Evolutionary conservation across 2,797 vertebrate species (phyloP).

Genomic region (Tarsius wallacei): DNA sequence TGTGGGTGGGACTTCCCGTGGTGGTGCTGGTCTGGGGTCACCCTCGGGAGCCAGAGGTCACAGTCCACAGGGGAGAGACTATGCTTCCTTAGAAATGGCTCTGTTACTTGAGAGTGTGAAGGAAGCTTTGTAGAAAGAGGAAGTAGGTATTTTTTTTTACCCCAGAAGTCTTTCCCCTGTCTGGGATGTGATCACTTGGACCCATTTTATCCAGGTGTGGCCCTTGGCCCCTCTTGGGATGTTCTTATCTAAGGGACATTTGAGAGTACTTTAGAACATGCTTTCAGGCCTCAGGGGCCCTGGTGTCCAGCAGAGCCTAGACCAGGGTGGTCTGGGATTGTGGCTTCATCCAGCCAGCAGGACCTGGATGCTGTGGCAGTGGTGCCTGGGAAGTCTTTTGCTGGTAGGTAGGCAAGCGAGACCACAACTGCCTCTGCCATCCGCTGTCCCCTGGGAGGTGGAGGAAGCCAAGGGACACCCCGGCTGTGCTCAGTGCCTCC

Average conservation of each 20-base stretch:
- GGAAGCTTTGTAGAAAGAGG: background rate
- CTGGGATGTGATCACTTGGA: background rate
- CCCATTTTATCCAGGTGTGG: background rate
- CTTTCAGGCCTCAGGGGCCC: background rate
- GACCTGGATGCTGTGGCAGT: accelerated
- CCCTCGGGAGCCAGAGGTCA: background rate
- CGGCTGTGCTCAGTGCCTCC: background rate
- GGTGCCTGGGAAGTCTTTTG: background rate
- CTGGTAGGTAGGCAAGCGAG: background rate
- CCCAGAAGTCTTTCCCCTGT: background rate
- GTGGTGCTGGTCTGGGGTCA: background rate
- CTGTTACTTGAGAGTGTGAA: background rate
- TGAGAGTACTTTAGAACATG: background rate
- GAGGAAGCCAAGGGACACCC: background rate
- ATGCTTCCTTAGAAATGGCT: background rate
- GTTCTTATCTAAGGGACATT: background rate
- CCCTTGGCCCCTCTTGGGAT: background rate
- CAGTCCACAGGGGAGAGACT: background rate
- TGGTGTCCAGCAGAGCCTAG: background rate
- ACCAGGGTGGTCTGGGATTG: background rate
- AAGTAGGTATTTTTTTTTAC: background rate
- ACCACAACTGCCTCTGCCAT: background rate
- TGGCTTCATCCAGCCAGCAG: no score
- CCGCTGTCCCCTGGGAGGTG: background rate
- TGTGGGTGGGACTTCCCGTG: background rate